These are phyloP conservation scores for Drosophila helvetica DNA, from an alignment of 2,888 invertebrate species.

Conservation along the genomic window DNA sequence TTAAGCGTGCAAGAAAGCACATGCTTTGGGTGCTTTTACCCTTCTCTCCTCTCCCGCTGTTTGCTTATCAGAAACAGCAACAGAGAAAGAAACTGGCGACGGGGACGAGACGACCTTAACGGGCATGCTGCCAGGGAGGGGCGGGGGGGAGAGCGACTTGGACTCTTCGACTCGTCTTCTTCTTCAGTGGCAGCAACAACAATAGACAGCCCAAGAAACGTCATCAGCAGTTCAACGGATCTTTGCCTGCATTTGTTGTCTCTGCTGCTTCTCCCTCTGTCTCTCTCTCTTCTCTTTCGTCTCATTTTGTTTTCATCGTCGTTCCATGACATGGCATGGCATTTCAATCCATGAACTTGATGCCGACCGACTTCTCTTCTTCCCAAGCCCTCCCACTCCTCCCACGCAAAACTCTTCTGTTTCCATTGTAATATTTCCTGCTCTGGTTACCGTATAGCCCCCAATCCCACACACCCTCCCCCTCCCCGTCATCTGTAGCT, in stretches of 20 bases:
- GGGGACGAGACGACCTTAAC: constrained; percentile 52
- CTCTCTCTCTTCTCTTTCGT: background rate
- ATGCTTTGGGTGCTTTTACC: constrained; percentile 8
- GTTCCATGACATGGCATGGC: constrained; percentile 33
- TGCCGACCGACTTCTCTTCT: too few relatives aligned
- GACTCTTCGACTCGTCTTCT: constrained; percentile 30
- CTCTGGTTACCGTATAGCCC: too few relatives aligned
- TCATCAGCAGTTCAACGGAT: constrained; percentile 52
- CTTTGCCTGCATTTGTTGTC: constrained; percentile 45
- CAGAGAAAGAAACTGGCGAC: constrained; percentile 37
- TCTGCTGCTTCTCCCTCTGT: background rate
- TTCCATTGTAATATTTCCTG: constrained; percentile 65
- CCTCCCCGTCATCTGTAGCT: background rate
- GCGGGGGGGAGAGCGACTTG: too few relatives aligned
- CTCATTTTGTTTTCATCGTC: constrained; percentile 4
- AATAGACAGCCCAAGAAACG: constrained; percentile 37
- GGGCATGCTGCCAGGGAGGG: constrained; percentile 31
- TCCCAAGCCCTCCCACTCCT: constrained; percentile 47
- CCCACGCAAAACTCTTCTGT: constrained; percentile 45
- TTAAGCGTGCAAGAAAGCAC: constrained; percentile 45
- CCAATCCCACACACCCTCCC: constrained; percentile 5
- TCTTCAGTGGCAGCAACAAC: constrained; percentile 34
- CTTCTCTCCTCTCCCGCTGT: constrained; percentile 14
- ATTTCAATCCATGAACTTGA: constrained; percentile 67
- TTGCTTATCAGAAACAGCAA: constrained; percentile 37